These are phyloP conservation scores for Arenicola marina DNA, from an alignment of 2,888 invertebrate species.

Conservation along the genomic window DNA sequence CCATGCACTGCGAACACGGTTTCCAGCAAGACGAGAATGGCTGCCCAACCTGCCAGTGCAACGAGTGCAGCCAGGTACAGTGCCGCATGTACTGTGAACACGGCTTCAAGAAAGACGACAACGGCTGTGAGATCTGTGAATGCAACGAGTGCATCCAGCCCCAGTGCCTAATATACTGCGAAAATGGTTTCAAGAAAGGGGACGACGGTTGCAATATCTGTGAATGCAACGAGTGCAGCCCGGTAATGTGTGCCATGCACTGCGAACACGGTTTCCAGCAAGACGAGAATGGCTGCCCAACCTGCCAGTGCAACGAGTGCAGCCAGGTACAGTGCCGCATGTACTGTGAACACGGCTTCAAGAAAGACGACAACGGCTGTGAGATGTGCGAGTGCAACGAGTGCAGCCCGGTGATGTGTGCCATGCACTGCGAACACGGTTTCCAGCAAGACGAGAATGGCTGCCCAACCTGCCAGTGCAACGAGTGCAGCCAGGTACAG, in stretches of 20 bases:
- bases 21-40: slow-evolving; percentile 12
- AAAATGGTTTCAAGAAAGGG: slow-evolving; percentile 10
- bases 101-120: slow-evolving; percentile 18
- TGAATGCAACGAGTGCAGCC: slow-evolving; percentile 8
- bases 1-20: slow-evolving; percentile 17
- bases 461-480: slow-evolving; percentile 8
- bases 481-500: background rate
- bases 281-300: slow-evolving; percentile 5
- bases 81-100: slow-evolving; percentile 22
- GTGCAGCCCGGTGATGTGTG: slow-evolving; percentile 8
- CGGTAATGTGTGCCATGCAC: background rate
- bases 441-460: slow-evolving; percentile 10
- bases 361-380: slow-evolving; percentile 10
- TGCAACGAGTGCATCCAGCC: slow-evolving; percentile 7
- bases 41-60: slow-evolving; percentile 8
- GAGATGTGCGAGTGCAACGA: slow-evolving; percentile 10
- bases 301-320: slow-evolving; percentile 7
- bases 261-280: slow-evolving; percentile 13
- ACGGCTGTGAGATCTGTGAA: slow-evolving; percentile 14
- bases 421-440: slow-evolving; percentile 14
- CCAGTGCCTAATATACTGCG: slow-evolving; percentile 3
- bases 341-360: slow-evolving; percentile 16
- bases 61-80: background rate
- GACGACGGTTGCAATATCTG: slow-evolving; percentile 11
- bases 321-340: background rate